Base-by-base conservation (phyloP, 1,140 invertebrate genomes). In the Drosophila tani region DNA sequence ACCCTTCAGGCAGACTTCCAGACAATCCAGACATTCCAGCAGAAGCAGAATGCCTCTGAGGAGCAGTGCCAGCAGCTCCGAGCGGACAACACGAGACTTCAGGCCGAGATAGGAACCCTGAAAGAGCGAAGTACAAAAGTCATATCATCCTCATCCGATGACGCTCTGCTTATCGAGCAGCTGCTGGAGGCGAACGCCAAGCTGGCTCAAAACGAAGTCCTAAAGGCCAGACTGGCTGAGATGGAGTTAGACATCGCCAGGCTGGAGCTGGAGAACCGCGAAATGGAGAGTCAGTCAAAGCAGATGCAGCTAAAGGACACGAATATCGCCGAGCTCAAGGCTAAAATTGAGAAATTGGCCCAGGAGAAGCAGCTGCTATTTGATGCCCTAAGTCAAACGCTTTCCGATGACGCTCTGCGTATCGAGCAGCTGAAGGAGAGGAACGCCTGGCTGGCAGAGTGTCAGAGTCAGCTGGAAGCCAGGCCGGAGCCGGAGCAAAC, bases 201-300 rank as follows among this genome's bases (percentile, higher is more conserved):
- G 40, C 62, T 93, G 70, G 86, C n/a, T n/a, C n/a, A n/a, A n/a
- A n/a, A n/a, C n/a, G n/a, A n/a, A n/a, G n/a, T n/a, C n/a, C n/a
- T n/a, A n/a, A n/a, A n/a, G n/a, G n/a, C n/a, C n/a, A n/a, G n/a
- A n/a, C n/a, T n/a, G n/a, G n/a, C n/a, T n/a, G n/a, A n/a, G n/a
- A n/a, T n/a, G n/a, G n/a, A n/a, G n/a, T n/a, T n/a, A n/a, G n/a
- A n/a, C n/a, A n/a, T n/a, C n/a, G n/a, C n/a, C n/a, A n/a, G n/a
- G n/a, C n/a, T n/a, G n/a, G n/a, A 90, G 32, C 51, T 91, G 55
- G 93, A 93, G 77, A 91, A 91, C 53, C 84, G 87, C 43, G 74
- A 82, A 58, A n/a, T n/a, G n/a, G n/a, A n/a, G n/a, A n/a, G n/a
- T n/a, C n/a, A n/a, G n/a, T n/a, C n/a, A n/a, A n/a, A n/a, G n/a